phyloP scores from a whole-genome alignment of 1,140 invertebrate species.

The Euborellia annulipes region DNA sequence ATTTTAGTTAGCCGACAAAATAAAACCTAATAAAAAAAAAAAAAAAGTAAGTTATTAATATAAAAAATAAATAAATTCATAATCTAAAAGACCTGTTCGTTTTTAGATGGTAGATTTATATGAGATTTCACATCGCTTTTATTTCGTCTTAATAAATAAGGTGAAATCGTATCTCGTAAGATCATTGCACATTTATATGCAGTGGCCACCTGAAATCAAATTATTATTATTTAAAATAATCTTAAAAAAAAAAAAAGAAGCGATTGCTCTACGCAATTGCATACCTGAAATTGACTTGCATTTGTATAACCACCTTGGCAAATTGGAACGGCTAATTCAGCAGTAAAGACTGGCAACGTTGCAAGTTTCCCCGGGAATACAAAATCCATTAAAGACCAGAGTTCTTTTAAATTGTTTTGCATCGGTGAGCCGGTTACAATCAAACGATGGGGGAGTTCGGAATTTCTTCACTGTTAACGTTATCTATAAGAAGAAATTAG shows the following conservation, averaged over 20 bases:
- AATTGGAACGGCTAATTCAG: conserved; percentile 83
- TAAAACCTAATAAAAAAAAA: conserved; percentile 39
- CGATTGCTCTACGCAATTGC: conserved; percentile 4
- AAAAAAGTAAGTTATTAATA: background rate
- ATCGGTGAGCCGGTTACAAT: conserved; percentile 83
- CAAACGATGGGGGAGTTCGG: conserved; percentile 66
- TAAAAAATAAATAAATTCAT: background rate
- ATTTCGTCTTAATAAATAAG: conserved; percentile 80
- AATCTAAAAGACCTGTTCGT: conserved; percentile 54
- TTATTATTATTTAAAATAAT: background rate
- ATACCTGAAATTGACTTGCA: conserved; percentile 56
- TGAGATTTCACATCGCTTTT: conserved; percentile 80
- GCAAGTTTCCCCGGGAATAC: conserved; percentile 88
- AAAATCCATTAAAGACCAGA: conserved; percentile 96
- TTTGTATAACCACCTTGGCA: conserved; percentile 88
- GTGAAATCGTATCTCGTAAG: conserved; percentile 76
- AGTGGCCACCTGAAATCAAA: conserved; percentile 55
- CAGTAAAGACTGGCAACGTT: conserved; percentile 73
- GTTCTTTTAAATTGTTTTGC: conserved; percentile 91
- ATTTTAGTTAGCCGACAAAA: conserved; percentile 82
- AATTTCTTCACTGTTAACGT: conserved; percentile 61
- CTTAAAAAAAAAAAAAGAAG: background rate
- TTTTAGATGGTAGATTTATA: conserved; percentile 77
- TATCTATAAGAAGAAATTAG: conserved; percentile 26
- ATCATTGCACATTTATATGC: conserved; percentile 79